phyloP scores from a whole-genome alignment of 2,113 vertebrate genomes.

The Podarcis cretensis region DNA sequence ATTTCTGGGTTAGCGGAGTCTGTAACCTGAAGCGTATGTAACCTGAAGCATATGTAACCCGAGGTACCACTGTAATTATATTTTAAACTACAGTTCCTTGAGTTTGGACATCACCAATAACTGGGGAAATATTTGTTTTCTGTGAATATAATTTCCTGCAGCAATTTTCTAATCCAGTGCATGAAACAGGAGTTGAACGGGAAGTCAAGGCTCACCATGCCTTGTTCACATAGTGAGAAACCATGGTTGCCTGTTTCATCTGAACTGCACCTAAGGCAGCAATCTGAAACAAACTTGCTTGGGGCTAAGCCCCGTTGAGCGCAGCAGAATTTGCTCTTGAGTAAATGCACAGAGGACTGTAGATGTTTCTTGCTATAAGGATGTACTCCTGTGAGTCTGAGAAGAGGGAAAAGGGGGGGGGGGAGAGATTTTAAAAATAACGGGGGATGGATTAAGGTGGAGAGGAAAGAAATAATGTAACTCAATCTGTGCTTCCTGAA shows the following conservation, averaged over 20 bases:
- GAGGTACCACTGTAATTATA: not conserved
- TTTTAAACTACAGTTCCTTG: not conserved
- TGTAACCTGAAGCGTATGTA: too few relatives aligned
- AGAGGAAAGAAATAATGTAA: slow-evolving; percentile 20
- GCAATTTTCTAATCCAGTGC: not conserved
- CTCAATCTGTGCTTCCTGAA: slow-evolving; percentile 48
- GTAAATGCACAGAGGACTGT: not conserved
- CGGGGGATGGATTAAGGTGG: not conserved
- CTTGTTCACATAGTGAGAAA: not conserved
- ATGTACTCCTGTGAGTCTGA: not conserved
- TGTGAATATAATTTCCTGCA: too few relatives aligned
- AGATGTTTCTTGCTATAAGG: not conserved
- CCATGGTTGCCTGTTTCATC: not conserved
- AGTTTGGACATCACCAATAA: not conserved
- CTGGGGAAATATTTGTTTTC: not conserved
- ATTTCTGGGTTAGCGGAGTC: too few relatives aligned
- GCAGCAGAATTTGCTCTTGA: not conserved
- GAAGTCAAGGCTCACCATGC: not conserved
- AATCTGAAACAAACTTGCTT: not conserved
- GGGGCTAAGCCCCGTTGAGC: not conserved
- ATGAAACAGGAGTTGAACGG: not conserved
- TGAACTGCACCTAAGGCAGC: not conserved
- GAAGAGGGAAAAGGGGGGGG: not conserved
- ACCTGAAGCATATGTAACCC: too few relatives aligned
- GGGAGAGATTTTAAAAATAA: not conserved